Evolutionary conservation across 2,888 invertebrate species (phyloP), one percentile per base, ranked within the genome.

Genomic region (Julus scandinavius): DNA sequence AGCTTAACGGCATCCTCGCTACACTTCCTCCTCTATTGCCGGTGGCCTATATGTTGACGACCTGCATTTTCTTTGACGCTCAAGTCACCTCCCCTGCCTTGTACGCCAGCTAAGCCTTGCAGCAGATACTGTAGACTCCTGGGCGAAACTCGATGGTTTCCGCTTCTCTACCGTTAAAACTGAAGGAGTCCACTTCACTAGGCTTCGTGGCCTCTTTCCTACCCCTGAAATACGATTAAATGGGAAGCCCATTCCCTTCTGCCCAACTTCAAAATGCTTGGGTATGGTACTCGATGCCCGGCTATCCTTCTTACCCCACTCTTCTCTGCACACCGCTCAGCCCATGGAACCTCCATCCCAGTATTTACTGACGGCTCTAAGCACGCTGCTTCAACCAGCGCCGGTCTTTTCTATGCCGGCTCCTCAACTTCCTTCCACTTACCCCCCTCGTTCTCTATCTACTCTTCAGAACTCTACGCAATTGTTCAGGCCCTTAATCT

Each of bases 91-190:
- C 38, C 29, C 1, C 7, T n/a, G 11, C 2, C 5, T 86, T 1
- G 41, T 40, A 41, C 86, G 3, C 0, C 85, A 6, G 2, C 41
- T 86, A 3, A 86, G 63, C 11, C 41, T 58, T 7, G 63, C 72
- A 17, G 7, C 86, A 0, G 11, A 58, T 7, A 4, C 11, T 1
- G 7, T 86, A 0, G 1, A 13, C 4, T 6, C 15, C 4, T 88
- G 38, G 86, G 49, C 58, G 2, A 15, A 9, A 6, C 3, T 2
- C 0, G 29, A 86, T 29, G 86, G 88, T 11, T 88, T 86, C 58
- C 6, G 58, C 0, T 88, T 88, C 38, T 88, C 88, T 15, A 0
- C 20, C 1, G 3, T 7, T 0, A 88, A 88, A 38, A 86, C 88
- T 4, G 58, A 15, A 7, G 6, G 20, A 5, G 38, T 88, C 13